phyloP scores from a whole-genome alignment of 2,797 vertebrate species.

The Phrynocephalus vlangalii region DNA sequence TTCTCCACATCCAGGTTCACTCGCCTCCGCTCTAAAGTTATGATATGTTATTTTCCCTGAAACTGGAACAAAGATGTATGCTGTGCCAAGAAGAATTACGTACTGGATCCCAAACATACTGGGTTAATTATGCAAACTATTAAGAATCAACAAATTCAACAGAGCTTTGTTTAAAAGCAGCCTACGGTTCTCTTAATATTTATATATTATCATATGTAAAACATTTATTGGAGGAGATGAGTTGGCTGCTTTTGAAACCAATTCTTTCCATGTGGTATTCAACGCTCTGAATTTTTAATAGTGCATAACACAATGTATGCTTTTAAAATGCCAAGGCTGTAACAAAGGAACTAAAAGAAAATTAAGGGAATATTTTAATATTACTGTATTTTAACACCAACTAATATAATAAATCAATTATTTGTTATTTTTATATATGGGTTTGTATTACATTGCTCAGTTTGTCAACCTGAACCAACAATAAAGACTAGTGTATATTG shows the following conservation, averaged over 20 bases:
- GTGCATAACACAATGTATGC: slow-evolving; percentile 50
- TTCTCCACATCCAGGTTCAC: too few relatives aligned
- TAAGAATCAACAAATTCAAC: slow-evolving; percentile 41
- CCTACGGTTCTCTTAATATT: slow-evolving; percentile 30
- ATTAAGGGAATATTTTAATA: slow-evolving; percentile 35
- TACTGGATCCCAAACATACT: slow-evolving; percentile 45
- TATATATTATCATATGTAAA: slow-evolving; percentile 58
- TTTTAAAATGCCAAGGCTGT: slow-evolving; percentile 50
- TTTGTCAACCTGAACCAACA: neutral
- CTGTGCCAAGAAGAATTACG: slow-evolving; percentile 34
- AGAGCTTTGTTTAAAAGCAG: slow-evolving; percentile 44
- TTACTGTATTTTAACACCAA: slow-evolving; percentile 20
- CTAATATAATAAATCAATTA: neutral
- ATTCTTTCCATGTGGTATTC: slow-evolving; percentile 59
- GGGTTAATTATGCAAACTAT: slow-evolving; percentile 37
- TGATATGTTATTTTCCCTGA: slow-evolving; percentile 1
- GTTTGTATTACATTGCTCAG: slow-evolving; percentile 24
- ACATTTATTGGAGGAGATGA: slow-evolving; percentile 53
- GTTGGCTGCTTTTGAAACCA: slow-evolving; percentile 48
- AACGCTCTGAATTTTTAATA: slow-evolving; percentile 54
- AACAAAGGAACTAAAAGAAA: slow-evolving; percentile 40
- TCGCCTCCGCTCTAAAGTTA: too few relatives aligned
- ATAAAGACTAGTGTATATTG: neutral
- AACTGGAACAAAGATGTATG: slow-evolving; percentile 45
- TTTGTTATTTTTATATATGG: slow-evolving; percentile 16